Conservation (phyloP, 2,888 invertebrate genomes). For the Ferrisia virgata region DNA sequence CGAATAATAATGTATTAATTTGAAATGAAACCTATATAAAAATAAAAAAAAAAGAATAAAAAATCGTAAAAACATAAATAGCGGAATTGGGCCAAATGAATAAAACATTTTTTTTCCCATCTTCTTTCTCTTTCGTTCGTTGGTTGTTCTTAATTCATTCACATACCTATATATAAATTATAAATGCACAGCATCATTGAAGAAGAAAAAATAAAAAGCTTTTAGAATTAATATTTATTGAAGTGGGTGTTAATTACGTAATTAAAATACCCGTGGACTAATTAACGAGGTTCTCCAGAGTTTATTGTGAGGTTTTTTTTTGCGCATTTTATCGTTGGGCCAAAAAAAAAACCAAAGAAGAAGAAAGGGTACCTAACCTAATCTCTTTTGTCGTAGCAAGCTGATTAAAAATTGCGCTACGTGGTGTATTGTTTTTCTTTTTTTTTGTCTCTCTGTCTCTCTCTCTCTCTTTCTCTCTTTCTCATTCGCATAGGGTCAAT, state of each 20-base stretch:
- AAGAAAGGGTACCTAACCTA: too few species aligned
- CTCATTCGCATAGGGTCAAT: not conserved
- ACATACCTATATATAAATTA: too few species aligned
- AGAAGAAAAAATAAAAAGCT: not conserved
- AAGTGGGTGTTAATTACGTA: slow-evolving; percentile 29
- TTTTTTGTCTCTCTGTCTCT: too few species aligned
- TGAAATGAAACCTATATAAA: too few species aligned
- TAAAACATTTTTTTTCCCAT: not conserved
- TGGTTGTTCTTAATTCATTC: not conserved
- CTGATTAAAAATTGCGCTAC: not conserved
- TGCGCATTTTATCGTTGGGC: not conserved
- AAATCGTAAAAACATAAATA: not conserved
- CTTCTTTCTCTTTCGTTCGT: too few species aligned
- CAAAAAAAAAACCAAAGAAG: not conserved
- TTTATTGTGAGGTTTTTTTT: not conserved
- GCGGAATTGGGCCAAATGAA: not conserved
- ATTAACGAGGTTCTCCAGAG: not conserved
- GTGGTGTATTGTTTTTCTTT: not conserved
- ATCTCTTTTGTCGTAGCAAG: not conserved
- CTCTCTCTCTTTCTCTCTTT: too few species aligned
- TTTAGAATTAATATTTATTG: slow-evolving; percentile 2
- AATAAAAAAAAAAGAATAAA: not conserved
- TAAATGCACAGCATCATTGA: not conserved
- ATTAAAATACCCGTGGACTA: slow-evolving; percentile 10
- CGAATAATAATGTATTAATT: too few species aligned